Conservation (phyloP, 2,797 vertebrate genomes). For the Lutjanus argentimaculatus region DNA sequence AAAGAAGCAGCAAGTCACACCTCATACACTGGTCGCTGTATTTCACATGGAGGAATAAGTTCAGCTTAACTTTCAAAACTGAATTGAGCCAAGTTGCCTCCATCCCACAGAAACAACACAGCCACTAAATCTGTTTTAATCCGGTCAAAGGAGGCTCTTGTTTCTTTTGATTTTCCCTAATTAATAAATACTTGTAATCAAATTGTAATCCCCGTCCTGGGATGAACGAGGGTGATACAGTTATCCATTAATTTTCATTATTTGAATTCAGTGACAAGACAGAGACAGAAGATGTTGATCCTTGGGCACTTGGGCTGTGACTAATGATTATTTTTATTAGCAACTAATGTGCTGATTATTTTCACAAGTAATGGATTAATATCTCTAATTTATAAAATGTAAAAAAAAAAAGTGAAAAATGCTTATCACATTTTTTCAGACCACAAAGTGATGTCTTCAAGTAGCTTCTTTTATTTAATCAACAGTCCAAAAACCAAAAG, state of each 20-base stretch:
- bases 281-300: conserved; percentile 8
- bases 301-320: not conserved
- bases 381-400: too few relatives aligned
- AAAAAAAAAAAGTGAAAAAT: too few relatives aligned
- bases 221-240: conserved; percentile 27
- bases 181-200: conserved; percentile 72
- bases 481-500: too few relatives aligned
- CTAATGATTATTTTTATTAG: too few relatives aligned
- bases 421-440: too few relatives aligned
- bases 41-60: conserved; percentile 13
- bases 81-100: conserved; percentile 27
- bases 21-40: not conserved
- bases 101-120: conserved; percentile 50
- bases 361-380: too few relatives aligned
- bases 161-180: conserved; percentile 62
- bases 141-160: conserved; percentile 54
- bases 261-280: conserved; percentile 39
- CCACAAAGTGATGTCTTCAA: too few relatives aligned
- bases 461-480: too few relatives aligned
- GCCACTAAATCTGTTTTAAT: conserved; percentile 74
- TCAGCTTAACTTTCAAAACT: conserved; percentile 16
- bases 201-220: conserved; percentile 67
- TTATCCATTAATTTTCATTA: conserved; percentile 38
- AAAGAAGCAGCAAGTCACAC: too few relatives aligned
- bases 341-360: too few relatives aligned